Base-by-base conservation (phyloP, 1,140 invertebrate species). In the Drosophila bocki region DNA sequence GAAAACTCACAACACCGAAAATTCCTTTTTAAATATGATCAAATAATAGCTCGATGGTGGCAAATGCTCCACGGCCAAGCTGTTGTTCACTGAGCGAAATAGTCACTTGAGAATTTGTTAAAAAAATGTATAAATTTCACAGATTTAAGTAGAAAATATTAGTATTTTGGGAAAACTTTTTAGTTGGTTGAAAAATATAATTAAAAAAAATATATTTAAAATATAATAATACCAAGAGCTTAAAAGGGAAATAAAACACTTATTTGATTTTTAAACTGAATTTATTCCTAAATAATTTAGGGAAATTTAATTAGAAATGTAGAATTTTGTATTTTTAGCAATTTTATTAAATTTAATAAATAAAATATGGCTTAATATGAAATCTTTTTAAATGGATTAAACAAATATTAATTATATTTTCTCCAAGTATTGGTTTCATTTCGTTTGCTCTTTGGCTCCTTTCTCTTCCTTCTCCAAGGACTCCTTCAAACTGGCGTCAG, bases 1-100 rank as follows among this genome's bases (percentile, higher is more conserved):
- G 26, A 17, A 44, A 54, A 17, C 37, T 51, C 37, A 54, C 32
- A 79, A 74, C 62, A 64, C 58, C 58, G 78, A 74, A 87, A 88
- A 87, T 87, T 83, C 83, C 78, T 88, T 84, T 87, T 87, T 88
- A 88, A 87, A 88, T 88, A 87, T 88, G 84, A 88, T 82, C 86
- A 80, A 88, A 88, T 87, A 87, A 88, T 83, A 61, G 62, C 72
- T 53, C 45, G 37, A 59, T 33, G 53, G 62, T 39, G 61, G 75
- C 42, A 67, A 75, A 51, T 77, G 77, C 67, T 76, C 53, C 42
- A 68, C 42, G 65, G 53, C 62, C 80, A 83, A 78, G 83, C 80
- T 87, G 83, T 78, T 29, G 80, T 33, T 9, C 67, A 70, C 67
- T 39, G n/a, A 50, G 13, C 19, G 26, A 32, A 69, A 51, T n/a